These are phyloP conservation scores for Neosalanx taihuensis DNA, from an alignment of 2,797 vertebrate species.

Conservation along the genomic window DNA sequence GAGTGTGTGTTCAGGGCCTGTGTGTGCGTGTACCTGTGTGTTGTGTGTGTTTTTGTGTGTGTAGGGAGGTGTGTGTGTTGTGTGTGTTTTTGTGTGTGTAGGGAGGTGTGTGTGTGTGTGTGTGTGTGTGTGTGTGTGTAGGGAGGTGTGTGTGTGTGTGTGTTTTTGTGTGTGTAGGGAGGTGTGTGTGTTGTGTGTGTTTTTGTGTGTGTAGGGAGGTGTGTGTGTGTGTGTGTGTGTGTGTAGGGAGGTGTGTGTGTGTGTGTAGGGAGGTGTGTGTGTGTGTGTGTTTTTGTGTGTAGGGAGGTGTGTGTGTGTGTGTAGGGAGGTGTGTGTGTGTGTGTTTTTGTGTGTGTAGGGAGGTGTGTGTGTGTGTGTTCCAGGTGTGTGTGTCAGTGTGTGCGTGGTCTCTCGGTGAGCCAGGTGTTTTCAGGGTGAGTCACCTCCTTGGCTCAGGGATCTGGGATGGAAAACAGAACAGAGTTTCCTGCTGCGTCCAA, in stretches of 20 bases:
- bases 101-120: too few relatives aligned
- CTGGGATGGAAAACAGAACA: conserved; percentile 70
- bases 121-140: too few relatives aligned
- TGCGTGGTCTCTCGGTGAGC: conserved; percentile 35
- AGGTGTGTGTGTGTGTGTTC: background rate
- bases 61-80: too few relatives aligned
- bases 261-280: background rate
- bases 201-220: too few relatives aligned
- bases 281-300: background rate
- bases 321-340: background rate
- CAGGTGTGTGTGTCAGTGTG: conserved; percentile 29
- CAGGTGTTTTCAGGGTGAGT: conserved; percentile 51
- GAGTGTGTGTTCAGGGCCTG: too few relatives aligned
- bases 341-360: background rate
- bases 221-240: background rate
- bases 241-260: background rate
- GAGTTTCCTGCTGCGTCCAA: conserved; percentile 71
- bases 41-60: too few relatives aligned
- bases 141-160: background rate
- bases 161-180: background rate
- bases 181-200: too few relatives aligned
- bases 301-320: background rate
- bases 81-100: too few relatives aligned
- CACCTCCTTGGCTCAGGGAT: conserved; percentile 59
- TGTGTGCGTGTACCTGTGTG: too few relatives aligned